Evolutionary conservation across 2,888 invertebrate genomes (phyloP), one percentile per base, ranked within the genome.

Genomic region (Acleris cristana): DNA sequence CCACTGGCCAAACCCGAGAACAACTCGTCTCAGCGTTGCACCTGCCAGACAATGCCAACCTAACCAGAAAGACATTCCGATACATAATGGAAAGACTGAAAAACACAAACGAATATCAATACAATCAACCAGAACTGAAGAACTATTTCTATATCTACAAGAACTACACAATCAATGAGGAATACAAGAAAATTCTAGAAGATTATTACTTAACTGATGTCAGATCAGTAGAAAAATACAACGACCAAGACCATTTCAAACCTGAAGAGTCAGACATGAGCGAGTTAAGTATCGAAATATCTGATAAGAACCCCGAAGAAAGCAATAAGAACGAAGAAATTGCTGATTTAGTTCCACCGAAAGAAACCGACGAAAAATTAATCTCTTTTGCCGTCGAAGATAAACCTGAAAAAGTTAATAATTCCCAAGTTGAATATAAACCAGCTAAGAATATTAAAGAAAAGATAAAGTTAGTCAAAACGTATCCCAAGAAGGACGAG

Each of bases 101-200:
- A 72, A 93, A 93, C 59, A 89, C 84, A 3, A 86, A 91, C 60
- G 87, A 90, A 69, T 93, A 91, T 72, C 89, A 90, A 81, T 83
- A 86, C 63, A 93, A 93, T 71, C 87, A 90, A 67, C 95, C 95
- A 1, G 94, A 95, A 72, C 87, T 95, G 71, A 94, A 95, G 78
- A 95, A 95, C 74, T 95, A 94, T 90, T 94, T 95, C 76, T 95
- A 95, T 74, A 93, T 95, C 7, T 95, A 95, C 80, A 94, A 94
- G 75, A 95, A 95, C 74, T 94, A 94, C 76, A 94, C 94, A 0
- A 94, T 94, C 3, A 93, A 94, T 69, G 93, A 95, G 51, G 93
- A 94, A 30, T 95, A 94, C 77, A 94, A 94, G 73, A 88, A 94
- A 72, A 83, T 94, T 56, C 79, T 95, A 3, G 89, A 90, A 79